Base-by-base conservation (phyloP, 1,140 invertebrate species). In the Drosophila sproati region DNA sequence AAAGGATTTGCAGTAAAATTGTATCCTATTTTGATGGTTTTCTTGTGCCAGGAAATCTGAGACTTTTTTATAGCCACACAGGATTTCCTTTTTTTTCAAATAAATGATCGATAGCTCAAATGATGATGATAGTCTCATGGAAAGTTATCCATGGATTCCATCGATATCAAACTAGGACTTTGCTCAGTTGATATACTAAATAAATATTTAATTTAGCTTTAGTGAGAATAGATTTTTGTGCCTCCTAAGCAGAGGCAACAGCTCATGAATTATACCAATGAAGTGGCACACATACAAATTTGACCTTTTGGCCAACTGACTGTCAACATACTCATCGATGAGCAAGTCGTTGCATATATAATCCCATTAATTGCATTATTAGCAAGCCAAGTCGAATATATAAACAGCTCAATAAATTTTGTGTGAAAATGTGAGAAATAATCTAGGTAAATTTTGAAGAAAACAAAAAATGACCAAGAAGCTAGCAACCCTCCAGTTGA, bases 281-380 rank as follows among this genome's bases (percentile, higher is more conserved):
- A 87, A 87, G 74, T 87, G 82, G 69, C 79, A 34, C 34, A 34
- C 79, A 88, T 52, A 52, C 66, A 41, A 83, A 78, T 83, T 85
- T 88, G 83, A 88, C 83, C 83, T 77, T 64, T 57, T 78, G 73
- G 63, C 74, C 67, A 73, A 51, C 67, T 41, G 48, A 54, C 73
- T 88, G 85, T 88, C 83, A 88, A 80, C 77, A 87, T 61, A 67
- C 47, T 52, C 41, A 20, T 12, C 12, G 59, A 45, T 35, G 20
- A 3, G 35, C 75, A 35, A n/a, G 34, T 68, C 34, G 57, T 77
- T 82, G 83, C 83, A 88, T 88, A 89, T 35, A 70, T 89, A 88
- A 88, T 89, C 83, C 64, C 75, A 85, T 88, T 88, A 80, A 88
- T 88, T 89, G 77, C 85, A 75, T 83, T 85, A 88, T 88, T 80